These are phyloP conservation scores for Bellardia bayeri DNA, from an alignment of 2,888 invertebrate species.

Conservation along the genomic window DNA sequence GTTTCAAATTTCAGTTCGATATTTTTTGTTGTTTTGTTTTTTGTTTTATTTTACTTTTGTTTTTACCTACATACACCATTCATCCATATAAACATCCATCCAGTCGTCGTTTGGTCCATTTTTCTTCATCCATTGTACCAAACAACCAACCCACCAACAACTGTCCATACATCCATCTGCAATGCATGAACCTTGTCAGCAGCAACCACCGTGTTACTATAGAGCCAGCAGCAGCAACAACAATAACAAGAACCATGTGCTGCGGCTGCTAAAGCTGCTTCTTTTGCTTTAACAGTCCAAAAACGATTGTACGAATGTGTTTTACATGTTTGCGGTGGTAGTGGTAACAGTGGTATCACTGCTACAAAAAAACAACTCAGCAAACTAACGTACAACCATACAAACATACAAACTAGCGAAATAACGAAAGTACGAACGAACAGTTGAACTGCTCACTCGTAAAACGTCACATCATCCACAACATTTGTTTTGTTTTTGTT, in stretches of 20 bases:
- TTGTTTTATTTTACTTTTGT: not conserved
- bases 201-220: slow-evolving; percentile 48
- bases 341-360: slow-evolving; percentile 47
- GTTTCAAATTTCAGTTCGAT: slow-evolving; percentile 44
- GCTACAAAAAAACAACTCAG: slow-evolving; percentile 17
- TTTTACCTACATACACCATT: slow-evolving; percentile 1
- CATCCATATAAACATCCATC: slow-evolving; percentile 34
- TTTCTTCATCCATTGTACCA: not conserved
- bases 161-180: slow-evolving; percentile 62
- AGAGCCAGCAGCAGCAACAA: slow-evolving; percentile 5
- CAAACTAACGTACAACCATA: not conserved
- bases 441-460: slow-evolving; percentile 5
- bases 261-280: slow-evolving; percentile 8
- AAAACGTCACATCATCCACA: slow-evolving; percentile 24
- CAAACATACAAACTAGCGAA: not conserved
- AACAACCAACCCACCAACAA: not conserved
- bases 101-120: slow-evolving; percentile 40
- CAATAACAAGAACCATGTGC: slow-evolving; percentile 23
- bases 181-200: slow-evolving; percentile 51
- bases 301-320: slow-evolving; percentile 13
- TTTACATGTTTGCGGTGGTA: slow-evolving; percentile 48
- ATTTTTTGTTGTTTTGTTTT: not conserved
- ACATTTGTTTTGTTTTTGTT: not conserved
- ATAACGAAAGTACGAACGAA: not conserved
- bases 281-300: slow-evolving; percentile 48